Evolutionary conservation across 2,113 vertebrate species (phyloP).

Genomic region (Zosterops lateralis): DNA sequence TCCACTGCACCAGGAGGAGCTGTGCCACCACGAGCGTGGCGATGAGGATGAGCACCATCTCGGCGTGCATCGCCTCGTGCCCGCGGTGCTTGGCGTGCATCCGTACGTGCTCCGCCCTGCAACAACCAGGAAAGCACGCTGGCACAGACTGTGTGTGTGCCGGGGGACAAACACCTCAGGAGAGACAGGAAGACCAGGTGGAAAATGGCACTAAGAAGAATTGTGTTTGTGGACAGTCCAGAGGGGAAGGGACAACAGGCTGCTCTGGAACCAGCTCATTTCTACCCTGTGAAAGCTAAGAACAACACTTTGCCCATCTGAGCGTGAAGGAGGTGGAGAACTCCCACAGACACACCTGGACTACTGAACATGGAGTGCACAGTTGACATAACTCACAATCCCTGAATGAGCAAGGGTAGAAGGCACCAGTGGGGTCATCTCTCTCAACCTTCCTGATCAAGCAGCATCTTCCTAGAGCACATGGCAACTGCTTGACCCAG

Average conservation of each 20-base stretch:
- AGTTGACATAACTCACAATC: rapidly evolving
- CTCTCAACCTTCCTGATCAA: neutral
- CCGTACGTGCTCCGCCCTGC: constrained; percentile 91
- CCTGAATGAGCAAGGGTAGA: neutral
- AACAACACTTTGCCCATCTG: neutral
- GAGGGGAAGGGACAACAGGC: neutral
- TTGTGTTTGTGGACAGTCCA: neutral
- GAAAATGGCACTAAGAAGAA: neutral
- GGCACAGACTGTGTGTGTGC: neutral
- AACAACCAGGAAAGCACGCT: neutral
- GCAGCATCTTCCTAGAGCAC: neutral
- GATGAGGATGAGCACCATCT: constrained; percentile 98
- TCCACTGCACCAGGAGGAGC: constrained; percentile 97
- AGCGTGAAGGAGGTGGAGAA: neutral
- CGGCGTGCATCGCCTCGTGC: constrained; percentile 97
- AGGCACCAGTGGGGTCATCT: neutral
- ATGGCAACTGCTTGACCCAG: neutral
- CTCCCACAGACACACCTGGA: rapidly evolving
- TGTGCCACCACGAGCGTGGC: constrained; percentile 94
- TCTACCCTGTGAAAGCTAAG: neutral
- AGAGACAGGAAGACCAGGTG: neutral
- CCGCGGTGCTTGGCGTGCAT: constrained; percentile 98
- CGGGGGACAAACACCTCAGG: neutral
- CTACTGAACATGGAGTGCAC: rapidly evolving
- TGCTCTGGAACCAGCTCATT: neutral